These are phyloP conservation scores for Heterotilapia buettikoferi DNA, from an alignment of 2,113 vertebrate genomes.

Conservation along the genomic window DNA sequence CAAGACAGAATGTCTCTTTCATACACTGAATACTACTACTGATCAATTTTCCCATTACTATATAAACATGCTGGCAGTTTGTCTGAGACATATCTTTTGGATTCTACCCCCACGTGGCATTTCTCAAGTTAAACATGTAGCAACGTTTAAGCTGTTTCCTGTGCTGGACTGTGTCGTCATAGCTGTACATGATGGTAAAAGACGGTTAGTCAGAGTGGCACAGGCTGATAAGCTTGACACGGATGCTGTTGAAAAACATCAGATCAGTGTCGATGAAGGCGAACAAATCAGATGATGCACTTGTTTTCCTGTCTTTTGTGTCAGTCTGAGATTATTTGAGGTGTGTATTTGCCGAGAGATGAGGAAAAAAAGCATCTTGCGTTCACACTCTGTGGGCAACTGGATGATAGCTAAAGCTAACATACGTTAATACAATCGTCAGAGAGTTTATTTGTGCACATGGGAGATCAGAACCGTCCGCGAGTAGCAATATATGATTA, in stretches of 20 bases:
- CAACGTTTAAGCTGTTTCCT: conserved; percentile 30
- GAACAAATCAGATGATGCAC: conserved; percentile 62
- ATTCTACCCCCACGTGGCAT: conserved; percentile 47
- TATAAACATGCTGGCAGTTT: conserved; percentile 23
- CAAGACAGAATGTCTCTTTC: conserved; percentile 32
- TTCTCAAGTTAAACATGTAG: conserved; percentile 54
- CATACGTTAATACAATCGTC: conserved; percentile 59
- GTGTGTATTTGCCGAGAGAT: conserved; percentile 6
- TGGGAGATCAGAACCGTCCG: conserved; percentile 62
- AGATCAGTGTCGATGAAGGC: conserved; percentile 31
- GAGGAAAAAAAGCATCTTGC: neutral
- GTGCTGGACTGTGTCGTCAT: conserved; percentile 7
- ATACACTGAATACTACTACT: conserved; percentile 42
- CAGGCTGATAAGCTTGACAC: conserved; percentile 12
- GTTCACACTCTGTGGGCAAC: neutral
- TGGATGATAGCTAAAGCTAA: conserved; percentile 37
- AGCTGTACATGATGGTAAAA: neutral
- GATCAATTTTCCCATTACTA: conserved; percentile 10
- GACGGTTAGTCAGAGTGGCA: neutral
- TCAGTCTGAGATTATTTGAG: conserved; percentile 29
- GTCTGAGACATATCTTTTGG: conserved; percentile 37
- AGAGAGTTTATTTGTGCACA: conserved; percentile 55
- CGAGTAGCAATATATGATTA: conserved; percentile 58
- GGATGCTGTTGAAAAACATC: conserved; percentile 39
- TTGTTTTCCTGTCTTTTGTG: conserved; percentile 54